Conservation (phyloP, 2,797 vertebrate species). For the Oreortyx pictus region DNA sequence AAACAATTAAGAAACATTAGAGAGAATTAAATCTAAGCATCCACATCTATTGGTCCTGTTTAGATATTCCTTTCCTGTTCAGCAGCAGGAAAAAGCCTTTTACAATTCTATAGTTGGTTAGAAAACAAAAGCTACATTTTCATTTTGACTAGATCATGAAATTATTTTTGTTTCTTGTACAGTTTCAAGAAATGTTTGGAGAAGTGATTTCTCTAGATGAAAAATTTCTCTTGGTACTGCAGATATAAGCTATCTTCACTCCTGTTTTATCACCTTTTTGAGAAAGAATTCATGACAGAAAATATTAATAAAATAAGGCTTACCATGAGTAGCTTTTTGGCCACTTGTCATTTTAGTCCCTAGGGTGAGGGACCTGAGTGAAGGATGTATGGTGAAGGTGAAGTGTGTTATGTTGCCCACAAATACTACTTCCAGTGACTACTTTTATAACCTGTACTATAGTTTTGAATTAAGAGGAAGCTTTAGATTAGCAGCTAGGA, state of each 20-base stretch:
- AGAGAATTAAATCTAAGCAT: not conserved
- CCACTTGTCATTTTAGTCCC: slow-evolving; percentile 27
- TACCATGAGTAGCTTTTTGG: slow-evolving; percentile 9
- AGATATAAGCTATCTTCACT: slow-evolving; percentile 22
- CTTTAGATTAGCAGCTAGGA: not conserved
- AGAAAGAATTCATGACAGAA: slow-evolving; percentile 19
- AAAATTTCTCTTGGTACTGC: not conserved
- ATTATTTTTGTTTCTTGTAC: not conserved
- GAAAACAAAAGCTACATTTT: not conserved
- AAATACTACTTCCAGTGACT: not conserved
- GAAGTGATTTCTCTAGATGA: not conserved
- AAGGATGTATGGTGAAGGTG: not conserved
- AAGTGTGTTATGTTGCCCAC: not conserved
- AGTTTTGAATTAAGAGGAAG: not conserved
- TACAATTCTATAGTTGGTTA: not conserved
- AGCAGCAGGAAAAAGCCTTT: accelerated
- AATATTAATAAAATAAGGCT: slow-evolving; percentile 66
- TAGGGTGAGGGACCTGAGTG: not conserved
- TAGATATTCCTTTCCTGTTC: not conserved
- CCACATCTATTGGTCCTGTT: not conserved
- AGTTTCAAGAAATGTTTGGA: not conserved
- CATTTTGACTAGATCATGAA: not conserved
- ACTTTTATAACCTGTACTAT: not conserved
- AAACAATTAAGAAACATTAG: not conserved
- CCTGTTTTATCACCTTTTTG: not conserved